Evolutionary conservation across 2,797 vertebrate genomes (phyloP).

Genomic region (Melanotaenia boesemani): DNA sequence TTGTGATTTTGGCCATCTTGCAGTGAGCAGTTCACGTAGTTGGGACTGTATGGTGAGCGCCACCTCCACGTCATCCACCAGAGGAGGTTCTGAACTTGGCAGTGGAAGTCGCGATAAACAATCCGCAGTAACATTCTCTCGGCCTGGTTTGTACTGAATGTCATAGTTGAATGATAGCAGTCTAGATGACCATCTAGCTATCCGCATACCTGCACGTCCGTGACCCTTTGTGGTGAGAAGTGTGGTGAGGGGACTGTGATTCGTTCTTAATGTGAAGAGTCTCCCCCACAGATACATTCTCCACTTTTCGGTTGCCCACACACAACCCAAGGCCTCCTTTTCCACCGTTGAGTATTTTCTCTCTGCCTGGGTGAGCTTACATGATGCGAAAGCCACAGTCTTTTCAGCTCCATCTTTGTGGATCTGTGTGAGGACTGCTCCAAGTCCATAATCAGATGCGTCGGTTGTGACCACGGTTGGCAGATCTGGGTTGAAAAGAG

Average conservation of each 20-base stretch:
- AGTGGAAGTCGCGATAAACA: too few relatives aligned
- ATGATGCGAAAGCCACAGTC: slow-evolving; percentile 6
- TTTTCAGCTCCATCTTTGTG: too few relatives aligned
- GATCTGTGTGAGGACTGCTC: not conserved
- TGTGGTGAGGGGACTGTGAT: too few relatives aligned
- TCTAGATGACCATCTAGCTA: too few relatives aligned
- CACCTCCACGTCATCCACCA: too few relatives aligned
- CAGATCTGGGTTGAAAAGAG: not conserved
- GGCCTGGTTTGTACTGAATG: too few relatives aligned
- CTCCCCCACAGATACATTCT: not conserved
- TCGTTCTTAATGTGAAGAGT: too few relatives aligned
- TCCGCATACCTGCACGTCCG: too few relatives aligned
- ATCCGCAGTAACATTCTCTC: too few relatives aligned
- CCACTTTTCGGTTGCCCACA: not conserved
- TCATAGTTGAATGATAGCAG: too few relatives aligned
- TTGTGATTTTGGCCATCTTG: not conserved
- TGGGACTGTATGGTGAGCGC: not conserved
- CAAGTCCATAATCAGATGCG: not conserved
- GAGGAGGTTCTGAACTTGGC: too few relatives aligned
- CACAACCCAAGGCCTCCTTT: not conserved
- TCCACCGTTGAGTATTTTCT: not conserved
- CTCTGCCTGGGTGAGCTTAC: not conserved
- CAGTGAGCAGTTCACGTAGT: not conserved
- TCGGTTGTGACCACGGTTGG: not conserved
- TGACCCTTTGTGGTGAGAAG: too few relatives aligned